Percentiles rank a stretch among this genome's conserved stretches.
Conservation (phyloP, 2,797 vertebrate species). For the Gouania willdenowi region DNA sequence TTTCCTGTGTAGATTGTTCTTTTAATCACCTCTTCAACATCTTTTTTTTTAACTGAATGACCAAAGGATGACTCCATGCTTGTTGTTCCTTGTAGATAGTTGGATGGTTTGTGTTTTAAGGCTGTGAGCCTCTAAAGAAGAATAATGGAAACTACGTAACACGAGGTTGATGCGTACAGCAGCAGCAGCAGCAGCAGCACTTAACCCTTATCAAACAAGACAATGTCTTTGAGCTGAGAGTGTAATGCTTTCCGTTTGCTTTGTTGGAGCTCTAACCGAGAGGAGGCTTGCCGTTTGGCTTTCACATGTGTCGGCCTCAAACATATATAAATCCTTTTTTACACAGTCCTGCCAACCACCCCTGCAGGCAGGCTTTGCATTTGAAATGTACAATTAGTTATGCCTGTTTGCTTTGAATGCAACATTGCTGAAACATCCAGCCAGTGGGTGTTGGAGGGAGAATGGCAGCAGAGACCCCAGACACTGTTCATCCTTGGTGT, state of each 20-base stretch:
- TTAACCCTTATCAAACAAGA: conserved; percentile 28
- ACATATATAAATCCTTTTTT: conserved; percentile 69
- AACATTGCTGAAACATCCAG: conserved; percentile 62
- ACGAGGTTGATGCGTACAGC: conserved; percentile 3
- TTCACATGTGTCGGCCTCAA: conserved; percentile 48
- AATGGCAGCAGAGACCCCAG: conserved; percentile 36
- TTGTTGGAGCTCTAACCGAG: conserved; percentile 38
- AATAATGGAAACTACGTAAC: not conserved
- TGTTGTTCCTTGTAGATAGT: no score
- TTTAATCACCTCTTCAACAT: no score
- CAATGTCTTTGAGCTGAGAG: conserved; percentile 24
- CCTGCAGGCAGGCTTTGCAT: conserved; percentile 74
- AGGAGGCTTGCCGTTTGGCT: conserved; percentile 52
- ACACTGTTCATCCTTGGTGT: conserved; percentile 18
- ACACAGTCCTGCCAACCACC: conserved; percentile 62
- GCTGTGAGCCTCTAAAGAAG: not conserved
- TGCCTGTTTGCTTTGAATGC: conserved; percentile 70
- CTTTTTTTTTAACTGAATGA: no score
- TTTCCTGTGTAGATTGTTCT: no score
- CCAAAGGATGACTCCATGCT: no score
- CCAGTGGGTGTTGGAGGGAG: conserved; percentile 30
- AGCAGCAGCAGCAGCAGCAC: conserved; percentile 4
- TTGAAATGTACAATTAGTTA: conserved; percentile 77
- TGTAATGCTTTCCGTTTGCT: conserved; percentile 19
- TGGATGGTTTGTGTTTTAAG: no score